Evolutionary conservation across 2,888 invertebrate genomes (phyloP), one percentile per base, ranked within the genome.

Genomic region (Drosophila lacicola): DNA sequence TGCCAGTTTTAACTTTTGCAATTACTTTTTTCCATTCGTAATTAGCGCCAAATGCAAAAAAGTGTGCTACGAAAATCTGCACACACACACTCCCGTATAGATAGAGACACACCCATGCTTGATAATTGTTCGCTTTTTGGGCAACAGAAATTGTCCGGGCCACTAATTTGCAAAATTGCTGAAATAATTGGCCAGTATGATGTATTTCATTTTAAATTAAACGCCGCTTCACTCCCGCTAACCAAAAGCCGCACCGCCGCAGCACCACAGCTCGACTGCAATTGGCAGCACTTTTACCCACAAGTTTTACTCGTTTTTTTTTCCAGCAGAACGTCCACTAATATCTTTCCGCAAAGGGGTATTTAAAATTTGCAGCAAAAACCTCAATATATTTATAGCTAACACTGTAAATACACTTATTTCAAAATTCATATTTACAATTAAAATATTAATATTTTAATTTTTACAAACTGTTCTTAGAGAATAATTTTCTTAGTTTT

Each of bases 161-260:
- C 80, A 83, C 86, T 83, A 88, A 83, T 83, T 83, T 88, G 65
- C 73, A 79, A 82, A 83, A 88, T 88, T 88, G 83, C 69, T 74
- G 64, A 85, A 83, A 83, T 88, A 83, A 83, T 83, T 83, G 86
- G 74, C 82, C 70, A 71, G 51, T 73, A 64, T 84, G 82, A 84
- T 87, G 82, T 75, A 81, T 81, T 81, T 76, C 65, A 58, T 73
- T 81, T 81, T 54, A 81, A 81, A 80, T 86, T 81, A 82, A 85
- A 80, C 68, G 73, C 46, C 61, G 46, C 54, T 68, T 47, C 46
- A 51, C 42, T 45, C 34, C 67, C 64, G 53, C 70, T 25, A 64
- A 57, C 46, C 41, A 60, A 39, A 41, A 6, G 13, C 53, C 49
- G 19, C 60, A 65, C n/a, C 44, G 53, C 55, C 54, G 64, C 55